A percentile compares a stretch with the other conserved stretches of the same genome.
These are phyloP conservation scores for Hemitrygon akajei DNA, from an alignment of 2,797 vertebrate genomes.

Conservation along the genomic window DNA sequence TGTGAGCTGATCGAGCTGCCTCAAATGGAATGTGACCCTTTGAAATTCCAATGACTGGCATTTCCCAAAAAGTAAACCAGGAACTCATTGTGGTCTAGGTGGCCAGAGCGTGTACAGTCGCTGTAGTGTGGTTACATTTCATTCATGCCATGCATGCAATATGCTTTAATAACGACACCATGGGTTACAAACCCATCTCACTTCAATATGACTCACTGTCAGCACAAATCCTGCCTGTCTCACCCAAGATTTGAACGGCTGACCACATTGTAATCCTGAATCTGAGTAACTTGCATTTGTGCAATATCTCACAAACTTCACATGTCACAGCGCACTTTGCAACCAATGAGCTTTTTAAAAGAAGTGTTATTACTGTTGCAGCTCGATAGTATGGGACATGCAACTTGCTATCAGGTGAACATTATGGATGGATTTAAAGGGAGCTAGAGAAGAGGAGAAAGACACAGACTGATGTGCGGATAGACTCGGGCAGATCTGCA, in stretches of 20 bases:
- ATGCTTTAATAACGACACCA: not conserved
- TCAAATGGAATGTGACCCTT: not conserved
- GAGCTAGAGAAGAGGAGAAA: not conserved
- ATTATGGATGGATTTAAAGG: not conserved
- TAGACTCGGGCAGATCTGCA: too few species aligned
- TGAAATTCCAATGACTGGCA: not conserved
- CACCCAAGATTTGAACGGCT: not conserved
- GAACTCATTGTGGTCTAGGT: not conserved
- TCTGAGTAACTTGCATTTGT: too few species aligned
- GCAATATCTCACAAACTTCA: not conserved
- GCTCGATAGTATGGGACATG: not conserved
- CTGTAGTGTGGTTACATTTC: not conserved
- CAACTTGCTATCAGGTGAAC: not conserved
- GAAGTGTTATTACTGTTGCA: not conserved
- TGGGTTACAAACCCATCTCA: not conserved
- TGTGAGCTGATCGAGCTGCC: not conserved
- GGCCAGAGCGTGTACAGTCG: not conserved
- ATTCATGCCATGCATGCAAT: not conserved
- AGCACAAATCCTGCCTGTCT: not conserved
- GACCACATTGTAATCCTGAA: not conserved
- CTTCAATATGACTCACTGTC: not conserved
- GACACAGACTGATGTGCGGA: not conserved
- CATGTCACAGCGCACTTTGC: too few species aligned
- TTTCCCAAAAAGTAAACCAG: conserved; percentile 11
- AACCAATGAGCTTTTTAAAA: not conserved